Percentiles rank a stretch among this genome's conserved stretches.
These are phyloP conservation scores for Zonitis immaculata DNA, from an alignment of 2,888 invertebrate species.

Conservation along the genomic window DNA sequence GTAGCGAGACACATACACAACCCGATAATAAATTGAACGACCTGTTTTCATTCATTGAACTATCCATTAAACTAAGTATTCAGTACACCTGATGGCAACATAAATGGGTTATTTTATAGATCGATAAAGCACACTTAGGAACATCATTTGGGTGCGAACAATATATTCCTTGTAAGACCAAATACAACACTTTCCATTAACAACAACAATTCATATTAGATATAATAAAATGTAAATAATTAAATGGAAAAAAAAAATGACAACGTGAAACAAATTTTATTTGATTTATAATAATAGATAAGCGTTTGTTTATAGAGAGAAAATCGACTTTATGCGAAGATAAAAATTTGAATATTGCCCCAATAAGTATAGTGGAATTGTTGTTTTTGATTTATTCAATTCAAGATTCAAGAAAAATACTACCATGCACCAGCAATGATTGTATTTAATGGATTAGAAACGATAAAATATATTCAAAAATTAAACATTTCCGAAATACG, in stretches of 20 bases:
- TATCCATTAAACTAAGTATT: slow-evolving; percentile 18
- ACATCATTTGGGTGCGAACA: slow-evolving; percentile 13
- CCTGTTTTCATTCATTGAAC: slow-evolving; percentile 17
- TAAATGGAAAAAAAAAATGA: background rate
- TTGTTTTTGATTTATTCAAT: background rate
- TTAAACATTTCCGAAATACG: too few species aligned
- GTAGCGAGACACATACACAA: slow-evolving; percentile 1
- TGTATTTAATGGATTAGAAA: slow-evolving; percentile 10
- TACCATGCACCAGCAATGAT: too few species aligned
- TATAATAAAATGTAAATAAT: background rate
- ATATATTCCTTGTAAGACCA: slow-evolving; percentile 5
- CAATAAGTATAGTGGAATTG: too few species aligned
- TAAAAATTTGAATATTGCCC: too few species aligned
- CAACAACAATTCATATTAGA: background rate
- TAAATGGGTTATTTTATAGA: slow-evolving; percentile 1
- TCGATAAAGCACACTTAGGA: slow-evolving; percentile 13
- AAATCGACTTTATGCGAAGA: too few species aligned
- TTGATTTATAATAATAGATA: background rate
- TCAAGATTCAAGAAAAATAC: background rate
- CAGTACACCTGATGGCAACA: slow-evolving; percentile 13
- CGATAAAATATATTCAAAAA: background rate
- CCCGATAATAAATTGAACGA: slow-evolving; percentile 15
- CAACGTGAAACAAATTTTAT: background rate
- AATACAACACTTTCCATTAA: slow-evolving; percentile 9
- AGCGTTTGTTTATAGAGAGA: background rate